These are phyloP conservation scores for Melanotaenia maccullochi DNA, from an alignment of 2,797 vertebrate genomes.

Conservation along the genomic window DNA sequence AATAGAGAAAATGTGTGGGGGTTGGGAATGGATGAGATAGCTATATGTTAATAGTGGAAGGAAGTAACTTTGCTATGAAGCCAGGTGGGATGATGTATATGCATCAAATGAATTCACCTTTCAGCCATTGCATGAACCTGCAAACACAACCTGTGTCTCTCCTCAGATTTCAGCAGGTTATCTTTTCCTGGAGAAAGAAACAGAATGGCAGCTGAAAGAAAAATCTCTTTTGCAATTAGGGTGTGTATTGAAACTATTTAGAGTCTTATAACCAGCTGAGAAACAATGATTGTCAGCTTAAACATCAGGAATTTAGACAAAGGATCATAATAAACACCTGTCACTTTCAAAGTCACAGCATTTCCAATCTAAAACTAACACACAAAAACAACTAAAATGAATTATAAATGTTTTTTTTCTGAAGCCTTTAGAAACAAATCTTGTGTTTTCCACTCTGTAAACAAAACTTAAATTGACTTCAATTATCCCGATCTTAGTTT, in stretches of 20 bases:
- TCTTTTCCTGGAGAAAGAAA: background rate
- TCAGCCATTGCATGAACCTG: slow-evolving; percentile 55
- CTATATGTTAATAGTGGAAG: slow-evolving; percentile 54
- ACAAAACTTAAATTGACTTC: background rate
- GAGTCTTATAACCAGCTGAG: background rate
- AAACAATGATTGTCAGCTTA: background rate
- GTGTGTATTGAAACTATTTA: background rate
- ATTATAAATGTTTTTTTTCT: background rate
- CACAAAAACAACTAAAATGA: slow-evolving; percentile 1
- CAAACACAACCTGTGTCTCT: slow-evolving; percentile 45
- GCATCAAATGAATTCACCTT: slow-evolving; percentile 41
- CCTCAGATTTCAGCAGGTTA: slow-evolving; percentile 15
- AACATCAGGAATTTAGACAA: fast-evolving
- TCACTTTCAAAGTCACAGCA: background rate
- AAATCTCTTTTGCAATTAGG: background rate
- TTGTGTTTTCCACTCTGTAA: background rate
- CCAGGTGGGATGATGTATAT: slow-evolving; percentile 49
- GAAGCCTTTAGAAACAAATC: background rate
- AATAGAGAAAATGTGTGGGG: slow-evolving; percentile 58
- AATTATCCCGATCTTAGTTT: background rate
- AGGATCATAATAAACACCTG: background rate
- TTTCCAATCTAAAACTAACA: background rate
- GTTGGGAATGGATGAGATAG: slow-evolving; percentile 44
- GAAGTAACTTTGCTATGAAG: slow-evolving; percentile 55
- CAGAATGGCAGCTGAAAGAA: background rate